These are phyloP conservation scores for Chelon auratus DNA, from an alignment of 2,797 vertebrate species.

Conservation along the genomic window DNA sequence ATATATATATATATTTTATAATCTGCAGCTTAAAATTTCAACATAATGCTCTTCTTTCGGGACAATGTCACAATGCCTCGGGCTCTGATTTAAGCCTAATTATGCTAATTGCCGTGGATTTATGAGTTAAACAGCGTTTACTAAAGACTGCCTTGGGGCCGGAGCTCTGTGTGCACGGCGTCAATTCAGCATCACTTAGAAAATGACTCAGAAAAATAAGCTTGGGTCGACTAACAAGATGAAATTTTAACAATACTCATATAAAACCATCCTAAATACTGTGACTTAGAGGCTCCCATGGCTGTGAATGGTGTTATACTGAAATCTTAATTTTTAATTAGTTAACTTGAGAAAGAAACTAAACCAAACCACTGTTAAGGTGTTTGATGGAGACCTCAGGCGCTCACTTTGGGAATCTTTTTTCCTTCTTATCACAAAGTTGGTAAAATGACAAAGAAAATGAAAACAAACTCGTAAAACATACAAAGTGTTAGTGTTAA, in stretches of 20 bases:
- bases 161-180: constrained; percentile 15
- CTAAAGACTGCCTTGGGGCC: constrained; percentile 48
- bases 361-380: no score
- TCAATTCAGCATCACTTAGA: constrained; percentile 18
- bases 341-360: not conserved
- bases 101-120: constrained; percentile 82
- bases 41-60: constrained; percentile 57
- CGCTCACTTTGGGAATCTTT: not conserved
- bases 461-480: not conserved
- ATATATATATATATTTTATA: constrained; percentile 5
- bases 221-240: not conserved
- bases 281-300: no score
- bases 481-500: not conserved
- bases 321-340: not conserved
- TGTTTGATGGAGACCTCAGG: not conserved
- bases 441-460: not conserved
- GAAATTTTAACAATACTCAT: not conserved
- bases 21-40: constrained; percentile 45
- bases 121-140: constrained; percentile 66
- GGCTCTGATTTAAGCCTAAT: constrained; percentile 79
- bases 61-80: constrained; percentile 66
- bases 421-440: not conserved
- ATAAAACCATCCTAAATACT: not conserved
- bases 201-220: not conserved
- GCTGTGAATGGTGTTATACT: no score